Evolutionary conservation across 2,797 vertebrate species (phyloP), one percentile per base, ranked within the genome.

Genomic region (Staurois parvus): DNA sequence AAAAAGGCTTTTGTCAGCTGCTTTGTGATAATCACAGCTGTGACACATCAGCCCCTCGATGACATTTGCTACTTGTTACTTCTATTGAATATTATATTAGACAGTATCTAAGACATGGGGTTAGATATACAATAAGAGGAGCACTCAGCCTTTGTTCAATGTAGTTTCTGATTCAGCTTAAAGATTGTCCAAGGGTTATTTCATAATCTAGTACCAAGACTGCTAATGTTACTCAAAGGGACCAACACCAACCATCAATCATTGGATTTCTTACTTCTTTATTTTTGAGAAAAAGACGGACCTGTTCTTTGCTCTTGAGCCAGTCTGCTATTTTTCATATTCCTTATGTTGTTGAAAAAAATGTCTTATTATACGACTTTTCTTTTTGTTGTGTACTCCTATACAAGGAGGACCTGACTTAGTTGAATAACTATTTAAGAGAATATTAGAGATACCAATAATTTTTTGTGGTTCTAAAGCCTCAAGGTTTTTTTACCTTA

Each of bases 1-100:
- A 59, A 74, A 79, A 67, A n/a, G 59, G 52, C 69, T 81, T 72
- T 72, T 81, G 79, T 62, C 68, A 81, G 68, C 37, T 62, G 10
- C 37, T 28, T 11, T 64, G 66, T 81, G n/a, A 74, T 42, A 37
- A 59, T 69, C 45, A 42, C 56, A 70, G 64, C 45, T 70, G 64
- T 45, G 72, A 48, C 69, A 84, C 34, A 79, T 74, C 70, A 80
- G 68, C 68, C 52, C 72, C 3, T 3, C 30, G 15, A 64, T 72
- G 48, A 62, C 79, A 72, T 72, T 62, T 72, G n/a, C 37, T 29
- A 59, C 68, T 81, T 72, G 30, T 81, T 81, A 72, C 79, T 37
- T 81, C 26, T 21, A 62, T 40, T 13, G 32, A 62, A 81, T 81
- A 81, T 62, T 29, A 56, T 72, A 72, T 72, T 72, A 45, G 79